Percentiles rank a stretch among this genome's conserved stretches.
Evolutionary conservation across 2,113 vertebrate species (phyloP).

Genomic region (Nothocercus julius): DNA sequence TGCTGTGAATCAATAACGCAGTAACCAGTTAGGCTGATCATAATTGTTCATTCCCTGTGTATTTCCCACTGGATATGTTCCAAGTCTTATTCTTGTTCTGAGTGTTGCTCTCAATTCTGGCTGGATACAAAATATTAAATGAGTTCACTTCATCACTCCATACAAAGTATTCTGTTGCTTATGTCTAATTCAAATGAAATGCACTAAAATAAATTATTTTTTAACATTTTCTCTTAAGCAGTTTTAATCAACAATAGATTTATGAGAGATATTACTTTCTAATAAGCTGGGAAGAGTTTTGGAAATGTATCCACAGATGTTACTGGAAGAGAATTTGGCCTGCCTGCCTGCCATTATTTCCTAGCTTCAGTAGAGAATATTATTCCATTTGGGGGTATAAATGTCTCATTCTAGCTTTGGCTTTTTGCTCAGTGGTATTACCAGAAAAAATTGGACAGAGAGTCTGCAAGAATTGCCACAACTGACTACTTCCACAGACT

Average conservation of each 20-base stretch:
- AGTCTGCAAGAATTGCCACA: not conserved
- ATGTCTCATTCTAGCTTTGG: not conserved
- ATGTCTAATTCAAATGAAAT: not conserved
- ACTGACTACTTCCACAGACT: fast-evolving
- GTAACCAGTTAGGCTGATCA: not conserved
- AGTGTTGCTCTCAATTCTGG: not conserved
- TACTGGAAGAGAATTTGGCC: not conserved
- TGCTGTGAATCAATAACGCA: not conserved
- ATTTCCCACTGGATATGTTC: not conserved
- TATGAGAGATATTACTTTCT: not conserved
- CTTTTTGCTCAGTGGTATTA: not conserved
- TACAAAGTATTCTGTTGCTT: not conserved
- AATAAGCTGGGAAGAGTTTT: not conserved
- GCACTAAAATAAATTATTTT: not conserved
- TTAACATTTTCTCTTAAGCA: not conserved
- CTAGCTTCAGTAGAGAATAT: not conserved
- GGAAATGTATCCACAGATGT: not conserved
- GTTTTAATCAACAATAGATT: not conserved
- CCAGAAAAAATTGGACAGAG: not conserved
- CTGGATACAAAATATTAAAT: not conserved
- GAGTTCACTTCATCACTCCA: not conserved
- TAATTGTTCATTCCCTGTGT: not conserved
- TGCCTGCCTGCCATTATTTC: not conserved
- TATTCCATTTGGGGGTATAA: not conserved
- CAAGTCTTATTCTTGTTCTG: not conserved